Evolutionary conservation across 2,888 invertebrate species (phyloP).

Genomic region (Caradrina kadenii): DNA sequence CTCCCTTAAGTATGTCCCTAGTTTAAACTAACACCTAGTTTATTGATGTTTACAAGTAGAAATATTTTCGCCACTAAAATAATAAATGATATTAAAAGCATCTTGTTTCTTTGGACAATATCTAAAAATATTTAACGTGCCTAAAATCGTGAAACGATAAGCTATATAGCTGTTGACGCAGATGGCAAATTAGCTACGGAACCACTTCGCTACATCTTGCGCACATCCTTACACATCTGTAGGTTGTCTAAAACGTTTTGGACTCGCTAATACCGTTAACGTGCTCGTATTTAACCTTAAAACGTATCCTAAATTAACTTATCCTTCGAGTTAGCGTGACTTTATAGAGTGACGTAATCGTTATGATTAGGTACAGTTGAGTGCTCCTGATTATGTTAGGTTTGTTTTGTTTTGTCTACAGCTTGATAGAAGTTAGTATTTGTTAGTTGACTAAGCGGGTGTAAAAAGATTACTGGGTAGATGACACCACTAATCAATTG

Average conservation of each 20-base stretch:
- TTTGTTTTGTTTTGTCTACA: not conserved
- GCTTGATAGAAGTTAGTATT: no score
- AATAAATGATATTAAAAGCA: no score
- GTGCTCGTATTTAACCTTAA: conserved; percentile 48
- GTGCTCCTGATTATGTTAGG: not conserved
- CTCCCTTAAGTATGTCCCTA: no score
- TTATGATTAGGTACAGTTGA: not conserved
- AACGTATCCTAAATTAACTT: conserved; percentile 15
- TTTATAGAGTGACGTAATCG: conserved; percentile 12
- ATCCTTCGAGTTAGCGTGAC: conserved; percentile 8
- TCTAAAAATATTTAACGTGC: not conserved
- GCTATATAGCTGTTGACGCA: conserved; percentile 41
- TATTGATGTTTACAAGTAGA: not conserved
- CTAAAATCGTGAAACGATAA: conserved; percentile 31
- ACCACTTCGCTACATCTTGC: conserved; percentile 43
- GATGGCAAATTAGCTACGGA: conserved; percentile 55
- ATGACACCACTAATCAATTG: no score
- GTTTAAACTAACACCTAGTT: no score
- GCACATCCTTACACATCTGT: conserved; percentile 37
- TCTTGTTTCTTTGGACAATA: not conserved
- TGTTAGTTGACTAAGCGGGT: no score
- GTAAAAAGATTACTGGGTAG: no score
- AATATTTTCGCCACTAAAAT: no score
- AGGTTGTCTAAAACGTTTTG: conserved; percentile 47
- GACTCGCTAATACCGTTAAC: conserved; percentile 36